phyloP scores from a whole-genome alignment of 2,797 vertebrate genomes.

The Bradypodion pumilum region DNA sequence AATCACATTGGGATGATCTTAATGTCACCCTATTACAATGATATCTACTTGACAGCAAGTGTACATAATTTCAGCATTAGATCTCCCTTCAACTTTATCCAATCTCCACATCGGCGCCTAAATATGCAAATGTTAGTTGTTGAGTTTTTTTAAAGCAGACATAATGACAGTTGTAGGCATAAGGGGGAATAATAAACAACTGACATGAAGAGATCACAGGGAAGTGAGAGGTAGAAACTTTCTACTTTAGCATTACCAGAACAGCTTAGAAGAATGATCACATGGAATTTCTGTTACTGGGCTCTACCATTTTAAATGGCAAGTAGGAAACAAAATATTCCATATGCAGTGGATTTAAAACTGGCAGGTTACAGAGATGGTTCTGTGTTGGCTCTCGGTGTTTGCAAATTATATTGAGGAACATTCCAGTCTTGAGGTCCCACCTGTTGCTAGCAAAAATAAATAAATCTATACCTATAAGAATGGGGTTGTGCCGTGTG shows the following conservation, averaged over 20 bases:
- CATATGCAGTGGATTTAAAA: background rate
- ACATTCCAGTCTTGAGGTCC: background rate
- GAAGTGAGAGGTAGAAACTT: conserved; percentile 1
- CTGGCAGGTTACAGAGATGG: background rate
- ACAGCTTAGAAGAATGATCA: background rate
- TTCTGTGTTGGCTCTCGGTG: background rate
- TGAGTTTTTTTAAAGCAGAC: too few species aligned
- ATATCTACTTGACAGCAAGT: background rate
- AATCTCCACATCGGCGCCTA: too few species aligned
- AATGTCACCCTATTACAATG: background rate
- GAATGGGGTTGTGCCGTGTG: too few species aligned
- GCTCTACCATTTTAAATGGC: background rate
- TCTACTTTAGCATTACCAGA: background rate
- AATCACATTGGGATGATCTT: background rate
- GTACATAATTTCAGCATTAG: too few species aligned
- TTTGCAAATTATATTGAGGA: background rate
- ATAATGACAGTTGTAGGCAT: background rate
- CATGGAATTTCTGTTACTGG: too few species aligned
- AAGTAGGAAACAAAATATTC: background rate
- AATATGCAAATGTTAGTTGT: too few species aligned
- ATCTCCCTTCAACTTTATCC: too few species aligned
- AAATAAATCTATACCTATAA: too few species aligned
- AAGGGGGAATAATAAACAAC: conserved; percentile 18
- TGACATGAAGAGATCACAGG: conserved; percentile 1
- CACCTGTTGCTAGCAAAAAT: background rate